Evolutionary conservation across 2,888 invertebrate genomes (phyloP).

Genomic region (Pimpla rufipes): DNA sequence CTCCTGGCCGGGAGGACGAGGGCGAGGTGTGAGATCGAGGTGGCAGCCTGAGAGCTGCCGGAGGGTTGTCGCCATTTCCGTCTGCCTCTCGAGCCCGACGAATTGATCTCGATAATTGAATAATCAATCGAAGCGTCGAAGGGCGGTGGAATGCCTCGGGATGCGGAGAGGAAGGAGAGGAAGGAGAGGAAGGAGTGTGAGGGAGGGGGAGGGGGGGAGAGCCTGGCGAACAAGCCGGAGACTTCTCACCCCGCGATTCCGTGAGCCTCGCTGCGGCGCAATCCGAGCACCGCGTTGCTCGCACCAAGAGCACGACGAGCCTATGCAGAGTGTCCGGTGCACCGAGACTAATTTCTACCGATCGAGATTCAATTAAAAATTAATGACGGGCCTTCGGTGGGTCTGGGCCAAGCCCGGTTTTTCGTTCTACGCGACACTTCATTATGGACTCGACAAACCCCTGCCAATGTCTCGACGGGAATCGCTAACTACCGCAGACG

Average conservation of each 20-base stretch:
- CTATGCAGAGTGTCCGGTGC: conserved; percentile 58
- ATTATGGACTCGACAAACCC: neutral
- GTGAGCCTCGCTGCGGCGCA: conserved; percentile 49
- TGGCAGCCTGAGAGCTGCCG: conserved; percentile 55
- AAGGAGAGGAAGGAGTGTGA: no score
- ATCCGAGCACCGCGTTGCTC: conserved; percentile 38
- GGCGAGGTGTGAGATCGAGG: conserved; percentile 8
- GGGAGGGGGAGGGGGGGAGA: neutral
- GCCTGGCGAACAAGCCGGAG: conserved; percentile 40
- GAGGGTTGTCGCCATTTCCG: conserved; percentile 80
- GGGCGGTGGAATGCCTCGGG: conserved; percentile 35
- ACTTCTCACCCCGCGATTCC: conserved; percentile 58
- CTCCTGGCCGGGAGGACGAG: conserved; percentile 68
- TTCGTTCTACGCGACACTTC: neutral
- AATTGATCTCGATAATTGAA: conserved; percentile 84
- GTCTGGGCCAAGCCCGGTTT: neutral
- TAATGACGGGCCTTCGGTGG: conserved; percentile 47
- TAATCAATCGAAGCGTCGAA: conserved; percentile 79
- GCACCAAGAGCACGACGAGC: conserved; percentile 30
- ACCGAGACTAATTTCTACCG: conserved; percentile 75
- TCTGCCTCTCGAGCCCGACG: conserved; percentile 66
- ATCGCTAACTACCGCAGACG: neutral
- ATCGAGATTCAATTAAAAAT: conserved; percentile 80
- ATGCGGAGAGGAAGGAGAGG: no score
- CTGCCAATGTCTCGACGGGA: neutral